These are phyloP conservation scores for Dipus sagitta DNA, from an alignment of 2,797 vertebrate species.

Conservation along the genomic window DNA sequence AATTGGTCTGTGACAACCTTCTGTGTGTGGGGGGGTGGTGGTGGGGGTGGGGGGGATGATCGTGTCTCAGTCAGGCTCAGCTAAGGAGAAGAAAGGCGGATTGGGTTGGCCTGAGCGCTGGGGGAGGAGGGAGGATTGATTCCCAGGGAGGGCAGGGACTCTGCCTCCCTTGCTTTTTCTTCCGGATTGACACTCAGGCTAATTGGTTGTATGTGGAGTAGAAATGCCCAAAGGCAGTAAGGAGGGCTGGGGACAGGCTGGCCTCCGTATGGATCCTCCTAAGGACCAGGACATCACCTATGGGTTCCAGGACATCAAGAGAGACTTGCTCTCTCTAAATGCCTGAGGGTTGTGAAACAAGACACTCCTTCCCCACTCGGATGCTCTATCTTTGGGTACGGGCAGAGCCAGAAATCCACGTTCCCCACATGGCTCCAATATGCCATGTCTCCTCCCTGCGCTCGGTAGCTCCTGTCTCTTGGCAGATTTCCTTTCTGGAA, in stretches of 20 bases:
- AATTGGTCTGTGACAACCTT: constrained; percentile 79
- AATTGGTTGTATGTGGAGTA: not conserved
- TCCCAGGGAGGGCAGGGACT: not conserved
- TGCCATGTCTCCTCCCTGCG: not conserved
- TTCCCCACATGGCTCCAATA: constrained; percentile 41
- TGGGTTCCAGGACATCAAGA: not conserved
- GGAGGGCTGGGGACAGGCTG: not conserved
- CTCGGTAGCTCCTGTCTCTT: constrained; percentile 61
- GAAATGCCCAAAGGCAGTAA: not conserved
- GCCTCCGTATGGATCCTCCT: not conserved
- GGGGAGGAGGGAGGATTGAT: not conserved
- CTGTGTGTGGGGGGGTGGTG: too few relatives aligned
- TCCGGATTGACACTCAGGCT: not conserved
- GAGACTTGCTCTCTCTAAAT: not conserved
- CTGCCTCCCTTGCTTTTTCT: not conserved
- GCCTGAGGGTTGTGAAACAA: not conserved
- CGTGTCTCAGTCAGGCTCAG: constrained; percentile 64
- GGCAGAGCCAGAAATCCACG: constrained; percentile 48
- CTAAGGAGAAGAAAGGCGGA: constrained; percentile 29
- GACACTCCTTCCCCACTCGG: not conserved
- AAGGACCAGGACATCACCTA: not conserved
- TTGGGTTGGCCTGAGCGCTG: not conserved
- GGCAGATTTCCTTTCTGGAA: constrained; percentile 71
- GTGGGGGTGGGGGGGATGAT: constrained; percentile 65
- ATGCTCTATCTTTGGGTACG: constrained; percentile 21